Base-by-base conservation (phyloP, 2,113 vertebrate species). In the Terrapene triunguis region DNA sequence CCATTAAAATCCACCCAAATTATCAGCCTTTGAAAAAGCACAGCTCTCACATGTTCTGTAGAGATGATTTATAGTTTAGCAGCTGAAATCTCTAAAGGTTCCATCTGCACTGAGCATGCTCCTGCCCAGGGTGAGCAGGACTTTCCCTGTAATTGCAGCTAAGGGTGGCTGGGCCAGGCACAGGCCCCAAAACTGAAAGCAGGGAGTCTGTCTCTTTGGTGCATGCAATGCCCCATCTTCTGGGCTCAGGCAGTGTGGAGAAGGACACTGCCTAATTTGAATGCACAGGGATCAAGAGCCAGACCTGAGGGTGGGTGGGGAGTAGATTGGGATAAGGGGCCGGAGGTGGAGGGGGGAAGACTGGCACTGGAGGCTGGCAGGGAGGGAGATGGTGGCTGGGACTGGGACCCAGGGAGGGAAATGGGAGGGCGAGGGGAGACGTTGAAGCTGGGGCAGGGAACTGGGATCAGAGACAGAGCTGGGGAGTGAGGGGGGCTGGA, bases 61-160 rank as follows among this genome's bases (percentile, higher is more conserved):
- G 24, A 54, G n/a, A 62, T 3, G 1, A 89, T 17, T 19, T 54
- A 57, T 17, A 5, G 44, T 32, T 88, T 47, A 93, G 51, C 38
- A 72, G n/a, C 72, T 27, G n/a, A 74, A 44, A 0, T 1, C 84
- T 89, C 32, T 44, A 78, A 29, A 80, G 8, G 57, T 3, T 9
- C 51, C 27, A 2, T 11, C 82, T 85, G 38, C 57, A 57, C 78
- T 91, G 53, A 78, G 7, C 47, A 14, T 35, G 10, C 32, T 35
- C 50, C 57, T 10, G 32, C 2, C 0, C 0, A 27, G 48, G 17
- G 0, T 2, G 24, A 87, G 80, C 17, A 76, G 69, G 42, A 76
- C 22, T 76, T 38, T 25, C 38, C 38, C 11, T 78, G 12, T 78
- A 78, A 47, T 29, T 8, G 19, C 2, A 48, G 13, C 5, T 25